Base-by-base conservation (phyloP, 2,113 vertebrate species). In the Oreochromis spilurus region DNA sequence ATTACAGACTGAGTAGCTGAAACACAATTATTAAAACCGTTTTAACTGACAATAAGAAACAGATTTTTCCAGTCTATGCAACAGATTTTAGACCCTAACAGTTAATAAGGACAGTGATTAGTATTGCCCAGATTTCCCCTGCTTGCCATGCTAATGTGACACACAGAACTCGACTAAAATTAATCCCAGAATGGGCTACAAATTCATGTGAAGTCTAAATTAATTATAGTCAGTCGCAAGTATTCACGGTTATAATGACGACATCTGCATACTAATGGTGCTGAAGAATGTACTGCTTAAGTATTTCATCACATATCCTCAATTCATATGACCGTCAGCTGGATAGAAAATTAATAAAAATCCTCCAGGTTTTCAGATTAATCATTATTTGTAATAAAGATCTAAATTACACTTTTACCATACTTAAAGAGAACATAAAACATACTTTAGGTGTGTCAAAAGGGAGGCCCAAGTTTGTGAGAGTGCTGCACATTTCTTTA, bases 81-180 rank as follows among this genome's bases (percentile, higher is more conserved):
- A 53, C 21, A 16, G 52, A 72, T 89, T 89, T 89, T 83, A 90
- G 86, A 82, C 6, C n/a, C 36, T 57, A 72, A 88, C 60, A 77
- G 60, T 31, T 85, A 58, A 72, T 78, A 82, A 82, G 62, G 70
- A 85, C 79, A 78, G 48, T 13, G 40, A 48, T 84, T 86, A 90
- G 77, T 89, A 89, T 90, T 62, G 21, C 7, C 19, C 45, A 79
- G 53, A 84, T 54, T 83, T 87, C 83, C 17, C 16, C 57, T 79
- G 86, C 82, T 67, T 90, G 50, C 72, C 82, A 89, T 91, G 89
- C 81, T 88, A 91, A 90, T 92, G 79, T 89, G 43, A 88, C 77
- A 85, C 79, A 84, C 85, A 90, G 72, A 86, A 81, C 81, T 53
- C 11, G 40, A 83, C 54, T 87, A 62, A 77, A 77, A 34, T 77